Evolutionary conservation across 2,113 vertebrate species (phyloP), one percentile per base, ranked within the genome.

Genomic region (Morone chrysops): DNA sequence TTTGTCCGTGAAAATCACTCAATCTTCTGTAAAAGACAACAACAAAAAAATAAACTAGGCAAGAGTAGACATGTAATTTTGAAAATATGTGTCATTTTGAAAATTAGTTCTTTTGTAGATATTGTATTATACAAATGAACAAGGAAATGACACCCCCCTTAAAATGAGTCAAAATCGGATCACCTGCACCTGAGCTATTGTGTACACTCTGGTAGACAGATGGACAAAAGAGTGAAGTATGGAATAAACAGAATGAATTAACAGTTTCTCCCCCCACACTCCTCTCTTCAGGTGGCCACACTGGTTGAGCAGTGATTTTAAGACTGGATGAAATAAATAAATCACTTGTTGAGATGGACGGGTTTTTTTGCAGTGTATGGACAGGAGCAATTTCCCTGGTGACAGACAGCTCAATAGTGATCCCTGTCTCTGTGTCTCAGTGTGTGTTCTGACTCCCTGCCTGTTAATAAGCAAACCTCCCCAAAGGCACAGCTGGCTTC

Each of bases 401-500:
- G 89, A 92, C 86, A 75, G 86, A 85, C 76, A 85, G 86, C 75
- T 88, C 87, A 76, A 72, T 78, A 70, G 82, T 85, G 80, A 91
- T 90, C 83, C 83, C 61, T 79, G 77, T 80, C 76, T 89, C 51
- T 22, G 61, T 51, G 87, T 81, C 86, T 87, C 74, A 60, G 83
- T 84, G 79, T 90, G 90, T 84, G 83, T 80, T 89, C 67, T 77
- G 84, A 80, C 90, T 90, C 78, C 81, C 86, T 50, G 84, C 75
- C 88, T 88, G 87, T 83, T 93, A 93, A 94, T 90, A 90, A 93
- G 91, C 81, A 89, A 87, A 88, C 75, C 70, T 83, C 60, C 82
- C 82, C 68, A 85, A 80, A 88, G 90, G 78, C 88, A 85, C 87
- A 87, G 89, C 83, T 83, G 88, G 84, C 85, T 78, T 66, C 81